Conservation (phyloP, 2,888 invertebrate species). For the Ectemnius continuus region DNA sequence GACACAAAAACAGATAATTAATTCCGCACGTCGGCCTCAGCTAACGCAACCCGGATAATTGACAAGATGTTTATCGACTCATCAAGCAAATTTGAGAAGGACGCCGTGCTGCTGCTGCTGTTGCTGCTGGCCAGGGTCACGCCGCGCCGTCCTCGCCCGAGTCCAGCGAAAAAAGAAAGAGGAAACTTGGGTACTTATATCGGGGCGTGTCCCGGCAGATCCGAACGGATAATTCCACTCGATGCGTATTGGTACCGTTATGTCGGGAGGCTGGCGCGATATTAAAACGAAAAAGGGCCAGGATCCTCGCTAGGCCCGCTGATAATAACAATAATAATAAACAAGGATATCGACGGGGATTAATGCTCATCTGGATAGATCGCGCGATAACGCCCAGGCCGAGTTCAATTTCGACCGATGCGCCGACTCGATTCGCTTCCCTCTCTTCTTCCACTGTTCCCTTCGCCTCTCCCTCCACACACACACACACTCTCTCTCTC, state of each 20-base stretch:
- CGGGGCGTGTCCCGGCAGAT: conserved; percentile 49
- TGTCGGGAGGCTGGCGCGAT: conserved; percentile 24
- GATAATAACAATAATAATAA: conserved; percentile 51
- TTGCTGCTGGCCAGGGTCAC: too few species aligned
- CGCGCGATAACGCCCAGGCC: conserved; percentile 43
- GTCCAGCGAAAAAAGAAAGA: neutral
- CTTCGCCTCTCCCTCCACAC: neutral
- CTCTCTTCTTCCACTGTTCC: too few species aligned
- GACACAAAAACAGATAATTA: conserved; percentile 5
- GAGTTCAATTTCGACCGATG: conserved; percentile 46
- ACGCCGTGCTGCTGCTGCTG: neutral
- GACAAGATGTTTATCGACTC: conserved; percentile 7
- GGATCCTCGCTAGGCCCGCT: neutral
- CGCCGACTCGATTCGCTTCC: neutral
- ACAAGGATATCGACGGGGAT: conserved; percentile 50
- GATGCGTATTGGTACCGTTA: conserved; percentile 23
- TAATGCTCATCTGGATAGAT: conserved; percentile 57
- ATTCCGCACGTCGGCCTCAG: neutral
- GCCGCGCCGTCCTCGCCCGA: neutral
- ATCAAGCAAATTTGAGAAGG: conserved; percentile 6
- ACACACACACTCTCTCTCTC: neutral
- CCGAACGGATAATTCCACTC: conserved; percentile 37
- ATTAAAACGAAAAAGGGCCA: conserved; percentile 16
- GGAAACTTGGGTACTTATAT: neutral
- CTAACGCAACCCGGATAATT: neutral